phyloP scores from a whole-genome alignment of 2,113 vertebrate genomes.

The Leptocoma aspasia region DNA sequence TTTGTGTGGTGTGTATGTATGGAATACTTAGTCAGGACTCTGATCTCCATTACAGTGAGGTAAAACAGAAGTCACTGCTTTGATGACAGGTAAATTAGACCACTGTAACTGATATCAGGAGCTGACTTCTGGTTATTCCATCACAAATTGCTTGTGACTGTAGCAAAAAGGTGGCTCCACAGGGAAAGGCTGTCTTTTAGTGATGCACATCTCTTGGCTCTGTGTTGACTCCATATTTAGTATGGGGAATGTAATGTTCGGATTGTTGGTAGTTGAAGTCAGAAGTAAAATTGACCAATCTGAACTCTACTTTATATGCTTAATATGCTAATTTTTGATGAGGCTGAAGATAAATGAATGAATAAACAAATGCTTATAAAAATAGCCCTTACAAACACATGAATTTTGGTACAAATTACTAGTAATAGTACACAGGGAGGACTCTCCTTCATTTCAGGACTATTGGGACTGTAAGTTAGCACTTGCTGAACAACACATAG shows the following conservation, averaged over 20 bases:
- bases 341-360: background rate
- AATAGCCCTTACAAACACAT: background rate
- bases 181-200: background rate
- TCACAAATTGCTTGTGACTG: background rate
- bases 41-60: background rate
- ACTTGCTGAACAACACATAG: background rate
- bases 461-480: background rate
- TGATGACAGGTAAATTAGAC: background rate
- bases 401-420: background rate
- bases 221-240: background rate
- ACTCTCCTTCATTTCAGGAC: background rate
- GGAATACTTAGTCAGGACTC: background rate
- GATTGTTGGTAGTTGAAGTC: background rate
- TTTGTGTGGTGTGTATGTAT: background rate
- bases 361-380: background rate
- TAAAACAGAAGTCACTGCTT: background rate
- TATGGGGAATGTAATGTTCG: background rate
- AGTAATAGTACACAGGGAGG: background rate
- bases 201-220: background rate
- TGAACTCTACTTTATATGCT: background rate
- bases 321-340: background rate
- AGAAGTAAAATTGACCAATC: background rate
- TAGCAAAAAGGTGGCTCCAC: background rate
- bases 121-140: background rate
- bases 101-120: background rate